phyloP scores from a whole-genome alignment of 1,140 invertebrate species.

The Pollicipes pollicipes region DNA sequence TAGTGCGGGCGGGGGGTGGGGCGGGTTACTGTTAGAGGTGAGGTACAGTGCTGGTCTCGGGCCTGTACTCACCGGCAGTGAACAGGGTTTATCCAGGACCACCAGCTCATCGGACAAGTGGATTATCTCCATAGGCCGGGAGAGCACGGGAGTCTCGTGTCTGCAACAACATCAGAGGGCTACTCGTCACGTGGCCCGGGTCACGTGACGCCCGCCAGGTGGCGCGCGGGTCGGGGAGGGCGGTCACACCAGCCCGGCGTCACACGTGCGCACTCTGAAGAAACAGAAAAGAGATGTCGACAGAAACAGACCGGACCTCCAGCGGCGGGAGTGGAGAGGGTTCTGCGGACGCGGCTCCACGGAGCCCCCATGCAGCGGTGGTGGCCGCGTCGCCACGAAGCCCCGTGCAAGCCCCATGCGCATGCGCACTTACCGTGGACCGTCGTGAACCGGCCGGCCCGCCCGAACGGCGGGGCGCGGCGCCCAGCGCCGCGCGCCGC shows the following conservation, averaged over 20 bases:
- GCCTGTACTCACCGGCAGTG: constrained; percentile 47
- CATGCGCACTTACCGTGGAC: neutral
- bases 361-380: neutral
- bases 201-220: neutral
- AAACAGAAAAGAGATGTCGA: too few species aligned
- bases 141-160: constrained; percentile 55
- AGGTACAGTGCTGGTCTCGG: neutral
- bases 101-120: constrained; percentile 60
- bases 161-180: constrained; percentile 29
- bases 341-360: too few species aligned
- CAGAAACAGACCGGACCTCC: too few species aligned
- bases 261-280: neutral
- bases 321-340: neutral
- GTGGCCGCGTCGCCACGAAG: neutral
- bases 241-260: neutral
- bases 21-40: neutral
- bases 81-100: constrained; percentile 76
- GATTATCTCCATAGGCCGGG: constrained; percentile 54
- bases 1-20: too few species aligned
- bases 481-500: too few species aligned
- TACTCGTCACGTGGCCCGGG: neutral
- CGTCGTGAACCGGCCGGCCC: too few species aligned
- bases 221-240: too few species aligned
- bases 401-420: neutral
- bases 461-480: too few species aligned